A percentile compares a stretch with the other conserved stretches of the same genome.
phyloP scores from a whole-genome alignment of 2,888 invertebrate species.

The Smittia sp. region DNA sequence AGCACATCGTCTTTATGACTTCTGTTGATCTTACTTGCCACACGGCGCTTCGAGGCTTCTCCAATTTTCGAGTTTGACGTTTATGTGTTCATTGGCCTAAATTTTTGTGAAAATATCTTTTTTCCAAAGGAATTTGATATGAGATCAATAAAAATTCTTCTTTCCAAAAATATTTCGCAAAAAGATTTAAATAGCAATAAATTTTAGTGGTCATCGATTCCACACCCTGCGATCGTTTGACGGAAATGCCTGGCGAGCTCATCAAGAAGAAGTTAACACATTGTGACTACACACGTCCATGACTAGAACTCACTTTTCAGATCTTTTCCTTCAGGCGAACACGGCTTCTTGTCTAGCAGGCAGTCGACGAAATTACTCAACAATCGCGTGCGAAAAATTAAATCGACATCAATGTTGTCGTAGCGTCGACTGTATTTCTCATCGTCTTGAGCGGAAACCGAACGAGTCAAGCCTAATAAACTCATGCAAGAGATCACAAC shows the following conservation, averaged over 20 bases:
- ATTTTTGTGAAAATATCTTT: background rate
- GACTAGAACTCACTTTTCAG: slow-evolving; percentile 75
- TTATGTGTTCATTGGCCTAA: background rate
- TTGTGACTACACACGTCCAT: no score
- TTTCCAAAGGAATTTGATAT: no score
- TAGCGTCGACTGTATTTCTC: slow-evolving; percentile 53
- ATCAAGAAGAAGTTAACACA: no score
- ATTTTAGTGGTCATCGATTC: no score
- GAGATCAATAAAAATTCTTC: no score
- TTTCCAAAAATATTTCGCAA: no score
- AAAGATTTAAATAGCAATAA: no score
- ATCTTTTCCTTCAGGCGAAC: slow-evolving; percentile 69
- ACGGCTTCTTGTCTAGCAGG: slow-evolving; percentile 64
- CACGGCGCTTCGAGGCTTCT: no score
- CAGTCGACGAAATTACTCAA: slow-evolving; percentile 71
- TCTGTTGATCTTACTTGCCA: no score
- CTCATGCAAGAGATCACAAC: background rate
- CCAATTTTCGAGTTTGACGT: background rate
- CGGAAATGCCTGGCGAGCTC: no score
- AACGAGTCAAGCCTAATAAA: background rate
- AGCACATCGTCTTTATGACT: no score
- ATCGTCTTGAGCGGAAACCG: background rate
- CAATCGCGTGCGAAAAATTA: slow-evolving; percentile 65
- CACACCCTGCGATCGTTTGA: no score
- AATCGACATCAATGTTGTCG: slow-evolving; percentile 68